Evolutionary conservation across 92 coral and sea anemone species (phyloP), one percentile per base, ranked within the genome.

Genomic region (Paragorgia papillata): DNA sequence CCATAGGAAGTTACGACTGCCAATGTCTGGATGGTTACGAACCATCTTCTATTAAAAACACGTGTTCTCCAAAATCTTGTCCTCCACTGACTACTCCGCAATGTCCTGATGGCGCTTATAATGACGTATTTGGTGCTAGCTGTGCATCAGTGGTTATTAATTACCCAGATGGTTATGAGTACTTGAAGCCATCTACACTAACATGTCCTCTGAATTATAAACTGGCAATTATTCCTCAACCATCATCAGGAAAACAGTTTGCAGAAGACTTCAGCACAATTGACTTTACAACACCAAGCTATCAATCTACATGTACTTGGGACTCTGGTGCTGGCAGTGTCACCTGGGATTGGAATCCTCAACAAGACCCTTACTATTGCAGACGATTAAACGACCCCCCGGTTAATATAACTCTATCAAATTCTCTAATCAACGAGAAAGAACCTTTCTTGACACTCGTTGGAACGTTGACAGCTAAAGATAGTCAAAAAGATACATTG

Each of bases 321-420:
- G 63, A 31, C 28, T 32, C 78, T 2, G 66, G 41, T 13, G 48
- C 75, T 7, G 70, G 79, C 12, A 66, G 56, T 18, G 54, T 66
- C 1, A 53, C 29, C 2, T 82, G 89, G 61, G 79, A 86, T 24
- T 93, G 97, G 96, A 85, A 86, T 63, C 65, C 79, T 32, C 80
- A 83, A 28, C 60, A 73, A 17, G 65, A 56, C 1, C 34, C 61
- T 30, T 93, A 88, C 40, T 92, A 80, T 46, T 93, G 97, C 74
- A 90, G 96, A 41, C 78, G 97, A 51, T 41, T 48, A 34, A 93
- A 93, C 79, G 97, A 93, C 44, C 97, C 97, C 0, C 97, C 97
- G 10, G 19, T 17, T 10, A 55, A 57, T 46, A 57, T 93, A 5
- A 24, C 44, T 7, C 62, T 93, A 22, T 85, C 81, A 62, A 82